Percentiles rank a stretch among this genome's conserved stretches.
Conservation (phyloP, 2,113 vertebrate species). For the Tragelaphus strepsiceros region DNA sequence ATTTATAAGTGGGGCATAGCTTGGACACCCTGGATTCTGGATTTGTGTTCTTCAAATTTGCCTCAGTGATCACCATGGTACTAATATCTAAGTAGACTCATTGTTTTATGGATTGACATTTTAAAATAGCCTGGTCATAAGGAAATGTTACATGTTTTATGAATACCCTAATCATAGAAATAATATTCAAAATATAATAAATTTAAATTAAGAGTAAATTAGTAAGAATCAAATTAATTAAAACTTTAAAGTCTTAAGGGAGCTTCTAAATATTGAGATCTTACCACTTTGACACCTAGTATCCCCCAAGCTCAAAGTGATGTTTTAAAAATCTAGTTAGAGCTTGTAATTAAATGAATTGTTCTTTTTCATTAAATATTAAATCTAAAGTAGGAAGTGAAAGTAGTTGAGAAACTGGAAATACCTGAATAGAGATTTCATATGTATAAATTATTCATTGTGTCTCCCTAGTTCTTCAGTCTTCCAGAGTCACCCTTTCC, state of each 20-base stretch:
- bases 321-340: not conserved
- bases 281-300: not conserved
- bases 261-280: not conserved
- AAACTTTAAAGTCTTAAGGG: not conserved
- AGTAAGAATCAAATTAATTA: not conserved
- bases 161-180: not conserved
- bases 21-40: not conserved
- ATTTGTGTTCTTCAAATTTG: not conserved
- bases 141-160: not conserved
- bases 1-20: not conserved
- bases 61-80: not conserved
- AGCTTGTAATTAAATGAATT: not conserved
- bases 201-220: not conserved
- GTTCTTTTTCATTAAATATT: not conserved
- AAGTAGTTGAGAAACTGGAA: not conserved
- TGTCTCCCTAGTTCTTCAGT: not conserved
- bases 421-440: not conserved
- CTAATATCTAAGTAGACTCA: not conserved
- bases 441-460: not conserved
- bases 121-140: not conserved
- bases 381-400: not conserved
- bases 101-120: not conserved
- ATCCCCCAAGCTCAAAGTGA: not conserved
- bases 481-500: not conserved
- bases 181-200: not conserved